Base-by-base conservation (phyloP, 2,888 invertebrate genomes). In the Punctoribates punctum region DNA sequence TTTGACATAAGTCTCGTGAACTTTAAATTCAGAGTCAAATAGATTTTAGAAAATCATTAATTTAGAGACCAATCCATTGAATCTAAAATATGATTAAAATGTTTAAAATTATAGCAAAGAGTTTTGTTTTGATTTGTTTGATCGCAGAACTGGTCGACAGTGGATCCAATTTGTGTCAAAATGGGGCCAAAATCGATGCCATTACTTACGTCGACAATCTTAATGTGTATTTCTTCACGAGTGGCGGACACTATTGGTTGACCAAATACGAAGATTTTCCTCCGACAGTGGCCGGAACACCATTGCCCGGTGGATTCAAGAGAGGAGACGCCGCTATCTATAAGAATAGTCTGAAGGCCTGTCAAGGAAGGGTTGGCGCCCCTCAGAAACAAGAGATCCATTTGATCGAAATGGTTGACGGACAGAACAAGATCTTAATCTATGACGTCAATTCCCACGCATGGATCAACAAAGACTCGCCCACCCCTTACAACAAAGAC, bases 201-300 rank as follows among this genome's bases (percentile, higher is more conserved):
- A 29, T 65, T 15, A 17, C 65, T n/a, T 65, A 29, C 17, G 34
- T 65, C 3, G 11, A 65, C 17, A 17, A 5, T 1, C 9, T 1
- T 17, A 27, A 65, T 13, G 13, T 17, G 17, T 65, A n/a, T 13
- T 65, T 65, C 34, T 29, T 65, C 8, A 65, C 65, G 8, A 65
- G 65, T 29, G 65, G 65, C 17, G 65, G 65, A 27, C 17, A 65
- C 34, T 65, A 65, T 65, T 65, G 65, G 65, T 4, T 29, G 3
- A 1, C 9, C 6, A 29, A 65, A 29, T 5, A 29, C 3, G 11
- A 8, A 2, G 34, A 65, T 13, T 65, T 65, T 65, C 65, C 65
- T 8, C 29, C 34, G 13, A 5, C 9, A n/a, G 9, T 20, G 2
- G 65, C 6, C 1, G 65, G 29, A 17, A 65, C 9, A 29, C 65